These are phyloP conservation scores for Meghimatium bilineatum DNA, from an alignment of 2,888 invertebrate genomes.

Conservation along the genomic window DNA sequence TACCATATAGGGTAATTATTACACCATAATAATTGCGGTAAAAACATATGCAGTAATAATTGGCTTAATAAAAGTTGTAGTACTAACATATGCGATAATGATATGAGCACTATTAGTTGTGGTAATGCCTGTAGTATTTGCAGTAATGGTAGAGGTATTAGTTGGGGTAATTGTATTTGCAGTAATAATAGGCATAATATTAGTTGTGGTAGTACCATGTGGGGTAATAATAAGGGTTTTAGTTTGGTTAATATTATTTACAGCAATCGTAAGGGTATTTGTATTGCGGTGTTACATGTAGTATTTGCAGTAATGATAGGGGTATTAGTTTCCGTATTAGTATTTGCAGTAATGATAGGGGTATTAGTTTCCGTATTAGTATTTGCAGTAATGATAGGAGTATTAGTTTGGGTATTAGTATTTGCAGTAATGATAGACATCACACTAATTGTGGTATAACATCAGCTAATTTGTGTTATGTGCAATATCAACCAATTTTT, in stretches of 20 bases:
- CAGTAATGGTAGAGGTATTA: too few relatives aligned
- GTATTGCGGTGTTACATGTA: background rate
- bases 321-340: background rate
- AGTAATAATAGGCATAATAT: too few relatives aligned
- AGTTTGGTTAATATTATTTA: too few relatives aligned
- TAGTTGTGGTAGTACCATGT: too few relatives aligned
- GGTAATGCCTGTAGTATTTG: too few relatives aligned
- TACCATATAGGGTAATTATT: too few relatives aligned
- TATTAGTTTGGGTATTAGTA: background rate
- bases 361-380: background rate
- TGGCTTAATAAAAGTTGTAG: background rate
- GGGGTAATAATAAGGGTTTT: too few relatives aligned
- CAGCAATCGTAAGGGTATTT: background rate
- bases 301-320: background rate
- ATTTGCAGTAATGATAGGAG: background rate
- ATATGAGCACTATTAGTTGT: background rate
- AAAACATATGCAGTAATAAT: too few relatives aligned
- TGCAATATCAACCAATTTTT: too few relatives aligned
- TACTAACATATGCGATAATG: background rate
- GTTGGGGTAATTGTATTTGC: too few relatives aligned
- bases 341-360: background rate
- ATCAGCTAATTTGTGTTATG: background rate
- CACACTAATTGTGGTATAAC: background rate
- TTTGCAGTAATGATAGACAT: background rate
- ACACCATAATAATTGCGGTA: too few relatives aligned